Evolutionary conservation across 2,113 vertebrate species (phyloP), one percentile per base, ranked within the genome.

Genomic region (Elephantulus edwardii): DNA sequence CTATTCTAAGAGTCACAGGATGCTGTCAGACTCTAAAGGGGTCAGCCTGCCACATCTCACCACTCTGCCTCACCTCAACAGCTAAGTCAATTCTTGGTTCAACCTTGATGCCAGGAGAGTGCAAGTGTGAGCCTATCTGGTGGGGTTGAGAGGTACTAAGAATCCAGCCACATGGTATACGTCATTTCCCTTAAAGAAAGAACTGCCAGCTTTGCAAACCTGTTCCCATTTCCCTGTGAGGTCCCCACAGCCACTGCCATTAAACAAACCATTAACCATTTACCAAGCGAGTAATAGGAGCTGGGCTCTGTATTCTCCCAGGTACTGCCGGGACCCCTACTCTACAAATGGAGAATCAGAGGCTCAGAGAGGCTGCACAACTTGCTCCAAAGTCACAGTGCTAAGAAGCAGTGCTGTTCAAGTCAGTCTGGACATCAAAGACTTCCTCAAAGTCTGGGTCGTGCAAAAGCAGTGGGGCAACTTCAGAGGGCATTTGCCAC

Each of bases 381-480:
- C 42, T 22, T 42, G 81, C 72, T 83, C 54, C 28, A 52, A 86
- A 82, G 74, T 70, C 86, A 42, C 56, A 38, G 28, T 12, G 70
- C 54, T 30, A 3, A 4, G 6, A 62, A 90, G 50, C 9, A 11
- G 50, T 2, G 58, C 14, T 40, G 33, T 70, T 54, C 42, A 82
- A 68, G 46, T n/a, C 50, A 44, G 42, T 44, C 76, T 14, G 9
- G 33, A 60, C 40, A 54, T 60, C 86, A 64, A 46, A 90, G 83
- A 12, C 44, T n/a, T n/a, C 80, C 64, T 46, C 35, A 6, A 64
- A 46, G 71, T 24, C 19, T 9, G 4, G 0, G 33, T 22, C 54
- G 5, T 3, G 3, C 3, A 14, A 46, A 52, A 70, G 20, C 88
- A 88, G 62, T 77, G n/a, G 30, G 14, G 46, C 26, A 7, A 28